These are phyloP conservation scores for Chironomus striatipennis DNA, from an alignment of 1,140 invertebrate genomes.

Conservation along the genomic window DNA sequence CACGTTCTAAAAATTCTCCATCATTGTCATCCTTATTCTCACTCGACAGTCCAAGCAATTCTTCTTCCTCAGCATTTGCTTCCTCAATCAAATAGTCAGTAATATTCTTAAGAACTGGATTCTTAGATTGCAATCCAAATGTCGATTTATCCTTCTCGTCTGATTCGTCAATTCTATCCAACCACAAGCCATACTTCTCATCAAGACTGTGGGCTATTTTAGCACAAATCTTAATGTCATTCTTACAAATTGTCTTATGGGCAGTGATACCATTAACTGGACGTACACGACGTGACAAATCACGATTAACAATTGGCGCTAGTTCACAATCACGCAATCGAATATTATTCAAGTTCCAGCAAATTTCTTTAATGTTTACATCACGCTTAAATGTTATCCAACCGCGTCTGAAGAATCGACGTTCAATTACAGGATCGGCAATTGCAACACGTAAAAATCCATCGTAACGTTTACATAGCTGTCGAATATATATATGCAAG, in stretches of 20 bases:
- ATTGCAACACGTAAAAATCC: conserved; percentile 95
- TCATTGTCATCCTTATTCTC: conserved; percentile 46
- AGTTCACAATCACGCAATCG: conserved; percentile 73
- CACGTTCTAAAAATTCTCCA: conserved; percentile 61
- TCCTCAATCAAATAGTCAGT: conserved; percentile 98
- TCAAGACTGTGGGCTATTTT: conserved; percentile 94
- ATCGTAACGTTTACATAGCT: conserved; percentile 81
- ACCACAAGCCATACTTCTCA: conserved; percentile 72
- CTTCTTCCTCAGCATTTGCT: conserved; percentile 96
- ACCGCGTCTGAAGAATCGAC: conserved; percentile 89
- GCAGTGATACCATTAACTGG: conserved; percentile 87
- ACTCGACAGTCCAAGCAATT: conserved; percentile 69
- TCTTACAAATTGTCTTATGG: conserved; percentile 80
- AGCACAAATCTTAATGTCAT: conserved; percentile 89
- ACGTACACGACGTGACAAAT: conserved; percentile 84
- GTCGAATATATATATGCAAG: conserved; percentile 46
- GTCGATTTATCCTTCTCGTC: conserved; percentile 36
- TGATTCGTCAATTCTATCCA: conserved; percentile 22
- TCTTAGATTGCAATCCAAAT: conserved; percentile 79
- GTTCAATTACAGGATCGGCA: conserved; percentile 92
- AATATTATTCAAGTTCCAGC: conserved; percentile 97
- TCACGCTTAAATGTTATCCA: conserved; percentile 97
- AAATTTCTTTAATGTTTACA: conserved; percentile 99
- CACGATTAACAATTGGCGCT: conserved; percentile 91
- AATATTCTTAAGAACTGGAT: conserved; percentile 94